phyloP scores from a whole-genome alignment of 2,888 invertebrate genomes.

The Myathropa florea region DNA sequence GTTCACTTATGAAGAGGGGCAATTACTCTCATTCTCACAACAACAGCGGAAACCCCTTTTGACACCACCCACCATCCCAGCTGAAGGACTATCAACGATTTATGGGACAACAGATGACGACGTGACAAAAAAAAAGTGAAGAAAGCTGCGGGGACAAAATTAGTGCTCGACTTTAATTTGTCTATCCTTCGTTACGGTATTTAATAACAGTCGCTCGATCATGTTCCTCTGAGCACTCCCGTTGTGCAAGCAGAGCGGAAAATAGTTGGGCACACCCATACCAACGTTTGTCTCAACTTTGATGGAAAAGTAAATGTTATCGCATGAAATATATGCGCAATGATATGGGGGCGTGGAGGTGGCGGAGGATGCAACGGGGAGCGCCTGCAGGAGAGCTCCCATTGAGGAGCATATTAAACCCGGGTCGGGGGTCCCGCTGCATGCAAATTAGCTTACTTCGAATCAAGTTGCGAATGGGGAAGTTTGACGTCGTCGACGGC shows the following conservation, averaged over 20 bases:
- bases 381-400: slow-evolving; percentile 39
- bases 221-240: slow-evolving; percentile 19
- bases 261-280: slow-evolving; percentile 23
- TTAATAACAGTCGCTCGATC: slow-evolving; percentile 65
- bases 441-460: slow-evolving; percentile 60
- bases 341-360: slow-evolving; percentile 15
- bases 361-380: neutral
- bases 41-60: slow-evolving; percentile 6
- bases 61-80: neutral
- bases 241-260: slow-evolving; percentile 26
- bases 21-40: slow-evolving; percentile 31
- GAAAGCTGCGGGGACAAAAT: slow-evolving; percentile 21
- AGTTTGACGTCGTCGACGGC: slow-evolving; percentile 32
- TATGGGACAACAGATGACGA: slow-evolving; percentile 48
- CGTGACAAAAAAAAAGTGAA: neutral
- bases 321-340: slow-evolving; percentile 61
- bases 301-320: slow-evolving; percentile 69
- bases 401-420: slow-evolving; percentile 49
- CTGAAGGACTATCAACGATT: slow-evolving; percentile 52
- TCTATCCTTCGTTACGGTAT: slow-evolving; percentile 49
- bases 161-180: slow-evolving; percentile 66
- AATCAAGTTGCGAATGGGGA: slow-evolving; percentile 46
- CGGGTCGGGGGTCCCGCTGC: slow-evolving; percentile 40
- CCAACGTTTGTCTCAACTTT: slow-evolving; percentile 64
- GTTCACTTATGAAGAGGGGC: neutral